Base-by-base conservation (phyloP, 2,797 vertebrate species). In the Eulemur rubriventer region DNA sequence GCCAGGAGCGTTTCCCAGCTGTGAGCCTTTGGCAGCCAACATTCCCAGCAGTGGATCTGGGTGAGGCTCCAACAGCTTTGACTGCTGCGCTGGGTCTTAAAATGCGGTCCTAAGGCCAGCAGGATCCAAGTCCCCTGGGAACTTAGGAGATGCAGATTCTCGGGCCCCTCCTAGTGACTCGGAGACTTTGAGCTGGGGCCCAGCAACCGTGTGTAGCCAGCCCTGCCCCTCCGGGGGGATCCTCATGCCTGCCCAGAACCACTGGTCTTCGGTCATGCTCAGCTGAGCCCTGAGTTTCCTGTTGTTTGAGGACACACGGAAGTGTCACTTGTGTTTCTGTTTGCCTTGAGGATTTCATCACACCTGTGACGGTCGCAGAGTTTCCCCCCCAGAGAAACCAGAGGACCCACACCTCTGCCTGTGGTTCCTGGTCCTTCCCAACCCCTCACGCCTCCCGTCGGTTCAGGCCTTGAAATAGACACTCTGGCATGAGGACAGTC, bases 251-350 rank as follows among this genome's bases (percentile, higher is more conserved):
- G 7, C 81, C 18, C 30, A 3, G 38, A 28, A 30, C 63, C 4
- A 0, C 33, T 20, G 22, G 13, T 0, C 14, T 0, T 28, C 7
- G 2, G 0, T 1, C 76, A 33, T 16, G 50, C 52, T 69, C 30
- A 0, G 16, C 4, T 0, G 80, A 57, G 33, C 26, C 43, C 30
- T 11, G 1, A 6, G 33, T 35, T 63, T 55, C 12, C 35, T 2
- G 0, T 7, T 13, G 43, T n/a, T 43, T n/a, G 6, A 41, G 81
- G 63, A 48, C 6, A 9, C 24, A 22, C 0, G 1, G 50, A 43
- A 26, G 67, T 38, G 46, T 33, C 0, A 0, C 52, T 81, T 33
- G 63, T 26, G 33, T 82, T 41, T 81, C 50, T 75, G 26, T 43
- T 28, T 48, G 8, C 61, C 48, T 24, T 11, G 61, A 89, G 65